Evolutionary conservation across 1,140 invertebrate species (phyloP).

Genomic region (Psilanteris sp.): DNA sequence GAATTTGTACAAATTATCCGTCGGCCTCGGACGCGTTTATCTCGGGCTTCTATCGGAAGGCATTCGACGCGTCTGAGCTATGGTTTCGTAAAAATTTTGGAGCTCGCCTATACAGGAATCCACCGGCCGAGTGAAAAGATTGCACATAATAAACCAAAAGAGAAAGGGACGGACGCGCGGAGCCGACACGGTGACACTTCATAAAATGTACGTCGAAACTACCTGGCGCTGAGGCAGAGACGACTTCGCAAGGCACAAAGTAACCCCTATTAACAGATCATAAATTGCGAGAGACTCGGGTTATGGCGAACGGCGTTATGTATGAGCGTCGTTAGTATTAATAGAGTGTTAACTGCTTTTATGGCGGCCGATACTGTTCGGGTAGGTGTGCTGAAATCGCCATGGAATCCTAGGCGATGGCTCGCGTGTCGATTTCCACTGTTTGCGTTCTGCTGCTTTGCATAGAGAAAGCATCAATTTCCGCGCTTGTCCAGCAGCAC

Average conservation of each 20-base stretch:
- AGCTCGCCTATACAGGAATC: too few relatives aligned
- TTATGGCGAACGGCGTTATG: constrained; percentile 71
- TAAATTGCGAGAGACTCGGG: constrained; percentile 61
- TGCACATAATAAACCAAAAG: constrained; percentile 22
- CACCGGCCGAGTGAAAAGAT: constrained; percentile 42
- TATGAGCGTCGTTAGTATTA: constrained; percentile 80
- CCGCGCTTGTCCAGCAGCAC: constrained; percentile 43
- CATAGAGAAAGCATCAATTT: constrained; percentile 66
- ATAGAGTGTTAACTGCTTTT: constrained; percentile 79
- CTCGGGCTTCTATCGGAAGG: too few relatives aligned
- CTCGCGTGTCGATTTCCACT: constrained; percentile 62
- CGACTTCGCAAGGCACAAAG: constrained; percentile 59
- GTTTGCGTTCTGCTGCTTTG: constrained; percentile 60
- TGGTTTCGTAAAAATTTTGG: too few relatives aligned
- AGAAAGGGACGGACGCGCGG: constrained; percentile 30
- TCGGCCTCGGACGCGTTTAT: too few relatives aligned
- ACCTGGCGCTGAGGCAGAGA: constrained; percentile 55
- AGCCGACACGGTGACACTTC: constrained; percentile 35
- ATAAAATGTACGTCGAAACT: constrained; percentile 54
- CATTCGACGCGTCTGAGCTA: too few relatives aligned
- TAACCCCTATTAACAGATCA: constrained; percentile 68
- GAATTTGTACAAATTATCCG: too few relatives aligned
- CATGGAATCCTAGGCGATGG: constrained; percentile 57
- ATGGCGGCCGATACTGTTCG: constrained; percentile 74
- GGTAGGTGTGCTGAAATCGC: constrained; percentile 62